Percentiles rank a stretch among this genome's conserved stretches.
Conservation (phyloP, 1,140 invertebrate genomes). For the Melitaea cinxia region DNA sequence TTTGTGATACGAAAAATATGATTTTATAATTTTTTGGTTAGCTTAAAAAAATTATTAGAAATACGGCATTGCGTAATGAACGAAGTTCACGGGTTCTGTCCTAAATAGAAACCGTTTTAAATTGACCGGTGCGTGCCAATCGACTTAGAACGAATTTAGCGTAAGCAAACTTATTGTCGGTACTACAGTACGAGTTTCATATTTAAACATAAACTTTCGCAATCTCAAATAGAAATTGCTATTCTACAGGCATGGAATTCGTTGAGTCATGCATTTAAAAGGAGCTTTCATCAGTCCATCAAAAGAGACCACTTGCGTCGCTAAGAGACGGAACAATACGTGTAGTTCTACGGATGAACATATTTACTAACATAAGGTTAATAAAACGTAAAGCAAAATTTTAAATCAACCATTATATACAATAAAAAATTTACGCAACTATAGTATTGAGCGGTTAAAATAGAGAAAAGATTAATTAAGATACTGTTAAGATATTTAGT, state of each 20-base stretch:
- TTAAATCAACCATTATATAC: no score
- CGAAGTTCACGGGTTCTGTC: background rate
- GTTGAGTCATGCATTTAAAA: conserved; percentile 62
- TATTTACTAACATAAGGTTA: background rate
- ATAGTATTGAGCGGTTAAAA: no score
- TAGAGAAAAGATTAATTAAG: no score
- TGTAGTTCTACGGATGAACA: background rate
- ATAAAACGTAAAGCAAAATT: background rate
- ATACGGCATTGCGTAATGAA: background rate
- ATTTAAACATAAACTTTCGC: conserved; percentile 34
- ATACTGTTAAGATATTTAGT: no score
- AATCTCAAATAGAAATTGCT: conserved; percentile 52
- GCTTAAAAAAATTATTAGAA: background rate
- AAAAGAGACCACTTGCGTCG: conserved; percentile 35
- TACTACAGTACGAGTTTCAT: conserved; percentile 32
- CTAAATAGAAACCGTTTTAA: conserved; percentile 45
- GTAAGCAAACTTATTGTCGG: conserved; percentile 48
- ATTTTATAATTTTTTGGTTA: no score
- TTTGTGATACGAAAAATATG: no score
- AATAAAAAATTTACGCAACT: no score
- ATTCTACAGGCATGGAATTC: conserved; percentile 42
- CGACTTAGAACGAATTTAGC: conserved; percentile 65
- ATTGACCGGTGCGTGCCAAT: conserved; percentile 68
- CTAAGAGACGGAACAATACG: conserved; percentile 2
- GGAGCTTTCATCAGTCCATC: conserved; percentile 56